Base-by-base conservation (phyloP, 2,888 invertebrate species). In the Pandemis corylana region DNA sequence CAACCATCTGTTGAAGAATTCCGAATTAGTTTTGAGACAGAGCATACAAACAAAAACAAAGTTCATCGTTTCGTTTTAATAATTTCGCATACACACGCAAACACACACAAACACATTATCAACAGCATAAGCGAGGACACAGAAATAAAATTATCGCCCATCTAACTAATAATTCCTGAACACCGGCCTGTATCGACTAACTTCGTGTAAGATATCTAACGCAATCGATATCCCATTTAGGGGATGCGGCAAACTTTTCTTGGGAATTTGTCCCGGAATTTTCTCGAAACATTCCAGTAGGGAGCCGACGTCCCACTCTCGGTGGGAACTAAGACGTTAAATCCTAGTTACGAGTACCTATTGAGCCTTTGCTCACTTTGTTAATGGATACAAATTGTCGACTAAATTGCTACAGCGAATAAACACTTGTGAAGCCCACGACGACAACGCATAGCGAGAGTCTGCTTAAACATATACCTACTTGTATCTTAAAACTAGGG, bases 181-280 rank as follows among this genome's bases (percentile, higher is more conserved):
- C 59, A 69, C 70, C 53, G 59, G 12, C 64, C 66, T 36, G 53
- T 71, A 75, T 75, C 66, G 67, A 71, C 59, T 67, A 67, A 75
- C 70, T 49, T 61, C 67, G n/a, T 67, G 44, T 53, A 66, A 66
- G 65, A 51, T 46, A 66, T 81, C 80, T 81, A 80, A 82, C 79
- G 79, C 78, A 81, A 82, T 83, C 81, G 81, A 80, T 79, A 80
- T 78, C 80, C 83, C 78, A 83, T 85, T 85, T 82, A 84, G 81
- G 80, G 78, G 76, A 76, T 73, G 78, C 71, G 83, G 79, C 82
- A 82, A 92, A 90, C 88, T 93, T 92, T 89, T 86, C 85, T 80
- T 68, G 80, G 84, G 92, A 89, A 93, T 93, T 90, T 86, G 91
- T 87, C 85, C 86, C 78, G 89, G 90, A 93, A 93, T 93, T 91